A percentile compares a stretch with the other conserved stretches of the same genome.
These are phyloP conservation scores for Nezara viridula DNA, from an alignment of 2,888 invertebrate species.

Conservation along the genomic window DNA sequence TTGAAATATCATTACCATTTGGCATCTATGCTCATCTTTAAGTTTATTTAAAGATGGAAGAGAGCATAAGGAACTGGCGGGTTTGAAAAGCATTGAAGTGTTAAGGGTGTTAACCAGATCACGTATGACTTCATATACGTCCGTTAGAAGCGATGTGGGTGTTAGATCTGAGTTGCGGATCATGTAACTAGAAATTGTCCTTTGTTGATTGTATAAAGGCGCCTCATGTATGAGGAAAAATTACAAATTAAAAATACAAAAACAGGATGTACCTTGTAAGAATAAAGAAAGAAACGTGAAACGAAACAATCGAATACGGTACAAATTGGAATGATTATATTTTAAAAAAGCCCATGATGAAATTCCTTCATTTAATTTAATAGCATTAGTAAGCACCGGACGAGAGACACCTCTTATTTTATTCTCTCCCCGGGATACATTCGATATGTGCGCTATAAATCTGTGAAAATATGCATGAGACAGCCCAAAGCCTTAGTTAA, in stretches of 20 bases:
- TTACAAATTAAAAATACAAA: neutral
- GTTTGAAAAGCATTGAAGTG: too few species aligned
- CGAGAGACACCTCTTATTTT: neutral
- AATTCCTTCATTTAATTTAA: neutral
- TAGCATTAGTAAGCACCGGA: neutral
- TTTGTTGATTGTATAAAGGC: neutral
- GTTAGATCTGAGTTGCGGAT: neutral
- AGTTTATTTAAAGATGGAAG: too few species aligned
- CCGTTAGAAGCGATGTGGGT: neutral
- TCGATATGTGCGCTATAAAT: constrained; percentile 25
- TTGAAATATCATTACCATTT: too few species aligned
- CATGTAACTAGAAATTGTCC: neutral
- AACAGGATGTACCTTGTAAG: neutral
- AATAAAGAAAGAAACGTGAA: neutral
- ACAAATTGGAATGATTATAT: neutral
- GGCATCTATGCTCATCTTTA: too few species aligned
- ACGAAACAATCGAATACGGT: neutral
- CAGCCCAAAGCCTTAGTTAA: neutral
- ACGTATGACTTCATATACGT: too few species aligned
- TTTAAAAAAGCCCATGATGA: neutral
- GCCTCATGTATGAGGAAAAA: neutral
- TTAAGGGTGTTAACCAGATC: too few species aligned
- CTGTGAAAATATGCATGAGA: constrained; percentile 26
- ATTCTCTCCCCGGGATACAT: neutral
- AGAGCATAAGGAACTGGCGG: too few species aligned